Evolutionary conservation across 2,888 invertebrate species (phyloP).

Genomic region (Nomada fucata): DNA sequence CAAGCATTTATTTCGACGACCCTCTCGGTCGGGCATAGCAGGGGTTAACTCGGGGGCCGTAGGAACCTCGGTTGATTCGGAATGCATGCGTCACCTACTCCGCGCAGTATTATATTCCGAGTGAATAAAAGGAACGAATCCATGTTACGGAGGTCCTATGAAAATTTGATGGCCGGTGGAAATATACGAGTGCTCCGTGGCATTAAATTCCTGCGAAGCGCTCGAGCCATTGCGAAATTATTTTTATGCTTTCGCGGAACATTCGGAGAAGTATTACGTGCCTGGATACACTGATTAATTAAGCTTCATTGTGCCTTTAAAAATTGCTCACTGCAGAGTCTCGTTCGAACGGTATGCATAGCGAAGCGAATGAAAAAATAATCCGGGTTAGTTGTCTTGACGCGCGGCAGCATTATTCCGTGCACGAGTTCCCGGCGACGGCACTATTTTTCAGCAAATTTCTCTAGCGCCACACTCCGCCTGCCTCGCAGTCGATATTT

Average conservation of each 20-base stretch:
- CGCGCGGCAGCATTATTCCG: conserved; percentile 32
- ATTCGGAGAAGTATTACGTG: neutral
- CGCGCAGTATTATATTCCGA: conserved; percentile 27
- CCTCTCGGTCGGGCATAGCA: conserved; percentile 49
- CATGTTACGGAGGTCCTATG: neutral
- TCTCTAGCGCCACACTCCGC: conserved; percentile 31
- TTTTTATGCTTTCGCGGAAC: conserved; percentile 28
- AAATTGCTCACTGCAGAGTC: conserved; percentile 15
- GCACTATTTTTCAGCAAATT: conserved; percentile 52
- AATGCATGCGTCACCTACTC: conserved; percentile 51
- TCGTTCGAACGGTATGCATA: conserved; percentile 18
- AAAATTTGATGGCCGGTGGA: conserved; percentile 37
- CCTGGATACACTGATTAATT: conserved; percentile 36
- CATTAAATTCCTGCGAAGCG: conserved; percentile 37
- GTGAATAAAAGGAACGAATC: conserved; percentile 13
- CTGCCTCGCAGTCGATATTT: conserved; percentile 51
- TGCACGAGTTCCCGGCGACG: conserved; percentile 30
- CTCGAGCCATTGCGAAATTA: conserved; percentile 13
- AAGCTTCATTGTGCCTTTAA: conserved; percentile 27
- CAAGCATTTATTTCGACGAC: conserved; percentile 58
- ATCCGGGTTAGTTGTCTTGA: neutral
- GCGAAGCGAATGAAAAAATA: conserved; percentile 37
- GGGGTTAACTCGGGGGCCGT: conserved; percentile 48
- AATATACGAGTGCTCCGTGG: conserved; percentile 32
- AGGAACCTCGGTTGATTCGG: conserved; percentile 44